Evolutionary conservation across 2,888 invertebrate genomes (phyloP).

Genomic region (Drosophila glabriapex): DNA sequence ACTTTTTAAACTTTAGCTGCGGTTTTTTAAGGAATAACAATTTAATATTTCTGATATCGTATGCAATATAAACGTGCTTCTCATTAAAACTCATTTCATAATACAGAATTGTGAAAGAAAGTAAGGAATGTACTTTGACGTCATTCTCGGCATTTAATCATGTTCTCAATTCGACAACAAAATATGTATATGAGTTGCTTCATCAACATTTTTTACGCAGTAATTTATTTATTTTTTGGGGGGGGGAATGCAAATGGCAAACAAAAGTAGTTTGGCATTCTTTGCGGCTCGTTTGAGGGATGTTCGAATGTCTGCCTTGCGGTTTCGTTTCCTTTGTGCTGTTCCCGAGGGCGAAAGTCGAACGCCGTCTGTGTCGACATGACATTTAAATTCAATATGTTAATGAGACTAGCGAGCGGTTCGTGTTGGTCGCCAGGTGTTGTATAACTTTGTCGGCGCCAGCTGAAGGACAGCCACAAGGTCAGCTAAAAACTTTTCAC

Average conservation of each 20-base stretch:
- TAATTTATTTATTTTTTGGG: conserved; percentile 51
- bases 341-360: conserved; percentile 7
- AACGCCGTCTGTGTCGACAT: conserved; percentile 48
- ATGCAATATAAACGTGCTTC: conserved; percentile 1
- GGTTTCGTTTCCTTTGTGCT: conserved; percentile 22
- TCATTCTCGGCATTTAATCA: conserved; percentile 69
- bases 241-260: conserved; percentile 67
- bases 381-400: conserved; percentile 78
- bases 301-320: conserved; percentile 44
- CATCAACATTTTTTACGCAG: conserved; percentile 61
- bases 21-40: background rate
- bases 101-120: conserved; percentile 40
- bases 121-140: conserved; percentile 40
- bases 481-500: conserved; percentile 43
- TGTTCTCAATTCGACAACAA: conserved; percentile 54
- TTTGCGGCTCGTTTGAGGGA: conserved; percentile 65
- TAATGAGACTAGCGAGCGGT: conserved; percentile 59
- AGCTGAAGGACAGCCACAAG: conserved; percentile 52
- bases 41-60: background rate
- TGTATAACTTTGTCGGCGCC: conserved; percentile 31
- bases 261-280: conserved; percentile 74
- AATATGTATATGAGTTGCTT: conserved; percentile 72
- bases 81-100: conserved; percentile 58
- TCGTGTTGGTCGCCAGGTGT: conserved; percentile 57
- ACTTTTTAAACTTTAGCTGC: conserved; percentile 9